These are phyloP conservation scores for Pluvialis apricaria DNA, from an alignment of 2,113 vertebrate species.

Conservation along the genomic window DNA sequence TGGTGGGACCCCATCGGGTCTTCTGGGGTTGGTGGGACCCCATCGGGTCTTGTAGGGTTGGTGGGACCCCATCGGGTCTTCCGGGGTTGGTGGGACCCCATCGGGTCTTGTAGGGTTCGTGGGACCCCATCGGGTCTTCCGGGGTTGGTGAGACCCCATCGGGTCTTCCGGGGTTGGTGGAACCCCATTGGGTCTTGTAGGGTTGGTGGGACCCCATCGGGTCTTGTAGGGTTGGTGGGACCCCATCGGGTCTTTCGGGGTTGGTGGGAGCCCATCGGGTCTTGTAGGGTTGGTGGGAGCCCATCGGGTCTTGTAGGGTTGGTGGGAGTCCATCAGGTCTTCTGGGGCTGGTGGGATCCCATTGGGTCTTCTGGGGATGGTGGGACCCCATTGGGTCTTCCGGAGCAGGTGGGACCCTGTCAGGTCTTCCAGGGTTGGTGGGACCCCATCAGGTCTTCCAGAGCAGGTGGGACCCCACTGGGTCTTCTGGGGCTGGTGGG, in stretches of 20 bases:
- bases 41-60: too few relatives aligned
- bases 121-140: rapidly evolving
- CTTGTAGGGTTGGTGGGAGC: background rate
- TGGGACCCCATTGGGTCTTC: too few relatives aligned
- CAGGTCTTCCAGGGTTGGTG: background rate
- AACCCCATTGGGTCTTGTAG: too few relatives aligned
- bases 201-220: background rate
- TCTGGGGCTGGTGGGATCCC: background rate
- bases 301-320: too few relatives aligned
- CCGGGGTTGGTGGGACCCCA: background rate
- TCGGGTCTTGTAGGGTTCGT: background rate
- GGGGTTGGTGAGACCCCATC: background rate
- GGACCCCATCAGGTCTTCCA: rapidly evolving
- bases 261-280: too few relatives aligned
- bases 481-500: background rate
- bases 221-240: background rate
- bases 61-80: background rate
- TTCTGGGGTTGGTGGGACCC: background rate
- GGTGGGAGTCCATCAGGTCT: too few relatives aligned
- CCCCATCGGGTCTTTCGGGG: rapidly evolving
- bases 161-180: too few relatives aligned
- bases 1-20: background rate
- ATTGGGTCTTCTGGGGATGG: background rate
- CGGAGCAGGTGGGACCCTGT: background rate
- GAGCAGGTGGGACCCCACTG: background rate